These are phyloP conservation scores for Apodemia hepburni DNA, from an alignment of 2,888 invertebrate genomes.

Conservation along the genomic window DNA sequence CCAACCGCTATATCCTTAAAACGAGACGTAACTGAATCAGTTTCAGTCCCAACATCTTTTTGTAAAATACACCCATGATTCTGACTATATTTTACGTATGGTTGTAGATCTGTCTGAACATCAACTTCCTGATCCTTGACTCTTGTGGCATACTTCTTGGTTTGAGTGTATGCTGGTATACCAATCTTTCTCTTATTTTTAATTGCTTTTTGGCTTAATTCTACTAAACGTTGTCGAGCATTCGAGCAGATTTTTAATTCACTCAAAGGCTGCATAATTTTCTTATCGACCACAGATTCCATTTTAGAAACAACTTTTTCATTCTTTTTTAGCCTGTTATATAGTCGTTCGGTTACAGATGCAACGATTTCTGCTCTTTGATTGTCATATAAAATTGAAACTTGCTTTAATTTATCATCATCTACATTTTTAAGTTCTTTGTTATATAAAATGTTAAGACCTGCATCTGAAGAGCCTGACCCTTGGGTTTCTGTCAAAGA, in stretches of 20 bases:
- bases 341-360: slow-evolving; percentile 84
- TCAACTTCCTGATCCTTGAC: slow-evolving; percentile 81
- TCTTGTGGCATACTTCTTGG: slow-evolving; percentile 66
- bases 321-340: slow-evolving; percentile 78
- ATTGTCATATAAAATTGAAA: slow-evolving; percentile 59
- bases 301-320: slow-evolving; percentile 68
- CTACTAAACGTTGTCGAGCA: slow-evolving; percentile 78
- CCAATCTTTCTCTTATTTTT: slow-evolving; percentile 72
- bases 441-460: slow-evolving; percentile 43
- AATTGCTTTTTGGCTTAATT: slow-evolving; percentile 80
- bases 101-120: slow-evolving; percentile 73
- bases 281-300: slow-evolving; percentile 60
- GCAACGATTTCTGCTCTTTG: slow-evolving; percentile 85
- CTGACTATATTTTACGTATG: slow-evolving; percentile 50
- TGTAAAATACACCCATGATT: slow-evolving; percentile 46
- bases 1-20: slow-evolving; percentile 71
- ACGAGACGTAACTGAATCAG: slow-evolving; percentile 63
- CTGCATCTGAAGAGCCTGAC: slow-evolving; percentile 35
- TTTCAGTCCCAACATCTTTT: slow-evolving; percentile 62
- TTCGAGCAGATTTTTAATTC: slow-evolving; percentile 80
- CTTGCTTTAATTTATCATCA: slow-evolving; percentile 43
- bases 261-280: slow-evolving; percentile 64
- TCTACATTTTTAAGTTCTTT: slow-evolving; percentile 38
- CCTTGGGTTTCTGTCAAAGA: slow-evolving; percentile 33
- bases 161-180: slow-evolving; percentile 80